phyloP scores from a whole-genome alignment of 2,113 vertebrate genomes.

The Pipra filicauda region DNA sequence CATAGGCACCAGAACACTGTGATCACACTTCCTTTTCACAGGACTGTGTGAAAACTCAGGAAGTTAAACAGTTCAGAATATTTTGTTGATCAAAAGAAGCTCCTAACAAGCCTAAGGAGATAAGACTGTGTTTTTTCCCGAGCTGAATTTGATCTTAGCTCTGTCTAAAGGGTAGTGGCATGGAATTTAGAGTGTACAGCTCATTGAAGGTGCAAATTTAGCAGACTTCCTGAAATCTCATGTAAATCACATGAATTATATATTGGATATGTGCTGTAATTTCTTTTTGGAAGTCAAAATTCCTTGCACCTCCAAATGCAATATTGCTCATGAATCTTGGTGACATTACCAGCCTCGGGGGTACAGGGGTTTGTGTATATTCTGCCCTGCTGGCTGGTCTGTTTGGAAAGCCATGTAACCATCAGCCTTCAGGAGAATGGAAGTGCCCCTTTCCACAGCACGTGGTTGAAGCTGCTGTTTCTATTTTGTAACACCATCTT shows the following conservation, averaged over 20 bases:
- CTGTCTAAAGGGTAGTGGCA: neutral
- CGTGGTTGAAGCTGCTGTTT: neutral
- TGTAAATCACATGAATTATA: neutral
- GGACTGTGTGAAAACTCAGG: neutral
- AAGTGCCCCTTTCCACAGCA: neutral
- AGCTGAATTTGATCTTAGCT: neutral
- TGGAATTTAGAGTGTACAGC: neutral
- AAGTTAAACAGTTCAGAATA: neutral
- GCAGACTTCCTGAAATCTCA: neutral
- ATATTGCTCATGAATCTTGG: neutral
- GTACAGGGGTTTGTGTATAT: neutral
- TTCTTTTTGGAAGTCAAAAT: neutral
- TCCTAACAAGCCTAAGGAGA: neutral
- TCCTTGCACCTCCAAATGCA: neutral
- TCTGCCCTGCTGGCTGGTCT: neutral
- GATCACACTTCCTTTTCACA: neutral
- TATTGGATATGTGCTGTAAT: neutral
- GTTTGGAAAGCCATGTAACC: neutral
- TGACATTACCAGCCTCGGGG: neutral
- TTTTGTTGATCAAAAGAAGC: neutral
- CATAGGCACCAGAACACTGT: neutral
- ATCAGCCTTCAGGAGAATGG: neutral
- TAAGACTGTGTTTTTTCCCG: neutral
- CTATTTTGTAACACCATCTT: neutral
- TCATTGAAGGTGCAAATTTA: neutral